Evolutionary conservation across 2,113 vertebrate genomes (phyloP).

Genomic region (cat (Felis catus)): DNA sequence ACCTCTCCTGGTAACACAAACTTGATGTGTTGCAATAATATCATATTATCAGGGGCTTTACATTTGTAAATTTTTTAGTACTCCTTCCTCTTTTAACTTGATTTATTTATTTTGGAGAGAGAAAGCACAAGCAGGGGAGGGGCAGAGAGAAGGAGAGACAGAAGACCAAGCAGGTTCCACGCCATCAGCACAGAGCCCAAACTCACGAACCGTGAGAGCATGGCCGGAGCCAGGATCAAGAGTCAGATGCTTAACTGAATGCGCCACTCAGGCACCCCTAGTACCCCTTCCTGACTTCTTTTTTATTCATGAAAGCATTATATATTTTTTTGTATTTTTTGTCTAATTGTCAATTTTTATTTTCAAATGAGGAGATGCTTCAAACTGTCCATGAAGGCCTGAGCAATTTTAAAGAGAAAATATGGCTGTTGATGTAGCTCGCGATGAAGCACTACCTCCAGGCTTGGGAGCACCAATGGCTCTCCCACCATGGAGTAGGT

Average conservation of each 20-base stretch:
- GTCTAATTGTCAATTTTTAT: neutral
- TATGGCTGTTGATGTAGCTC: neutral
- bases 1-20: neutral
- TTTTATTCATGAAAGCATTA: neutral
- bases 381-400: too few species aligned
- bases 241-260: too few species aligned
- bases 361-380: neutral
- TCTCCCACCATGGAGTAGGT: fast-evolving
- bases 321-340: neutral
- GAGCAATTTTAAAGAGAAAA: neutral
- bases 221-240: too few species aligned
- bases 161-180: too few species aligned
- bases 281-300: neutral
- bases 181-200: too few species aligned
- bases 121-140: too few species aligned
- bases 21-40: too few species aligned
- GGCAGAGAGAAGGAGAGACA: too few species aligned
- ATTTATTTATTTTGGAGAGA: too few species aligned
- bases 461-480: fast-evolving
- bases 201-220: too few species aligned
- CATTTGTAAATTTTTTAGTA: neutral
- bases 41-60: neutral
- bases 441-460: neutral
- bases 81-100: neutral
- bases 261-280: too few species aligned